Percentiles rank a stretch among this genome's conserved stretches.
Evolutionary conservation across 1,140 invertebrate species (phyloP).

Genomic region (Microplitis demolitor): DNA sequence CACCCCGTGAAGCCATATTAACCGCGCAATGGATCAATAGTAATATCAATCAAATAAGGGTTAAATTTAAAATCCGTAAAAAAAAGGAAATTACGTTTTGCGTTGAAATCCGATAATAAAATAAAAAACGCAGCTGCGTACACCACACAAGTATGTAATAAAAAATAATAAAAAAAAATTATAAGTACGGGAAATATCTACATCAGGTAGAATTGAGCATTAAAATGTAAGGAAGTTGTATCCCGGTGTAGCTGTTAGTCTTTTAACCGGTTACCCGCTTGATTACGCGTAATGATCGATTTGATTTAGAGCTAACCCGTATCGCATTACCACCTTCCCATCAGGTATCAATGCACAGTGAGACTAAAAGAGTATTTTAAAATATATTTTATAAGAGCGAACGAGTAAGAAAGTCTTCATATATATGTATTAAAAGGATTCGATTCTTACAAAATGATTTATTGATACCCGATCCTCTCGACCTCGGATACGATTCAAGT

Average conservation of each 20-base stretch:
- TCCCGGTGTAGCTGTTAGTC: conserved; percentile 19
- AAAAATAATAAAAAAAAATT: not conserved
- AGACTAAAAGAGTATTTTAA: not conserved
- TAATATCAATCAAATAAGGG: conserved; percentile 46
- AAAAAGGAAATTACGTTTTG: conserved; percentile 44
- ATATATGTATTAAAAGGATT: not conserved
- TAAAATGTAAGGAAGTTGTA: conserved; percentile 21
- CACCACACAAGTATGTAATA: not conserved
- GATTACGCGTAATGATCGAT: conserved; percentile 57
- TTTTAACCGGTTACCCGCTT: conserved; percentile 49
- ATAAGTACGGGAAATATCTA: not conserved
- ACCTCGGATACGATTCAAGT: conserved; percentile 17
- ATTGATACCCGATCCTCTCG: conserved; percentile 22
- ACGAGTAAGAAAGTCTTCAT: not conserved
- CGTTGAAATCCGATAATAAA: conserved; percentile 39
- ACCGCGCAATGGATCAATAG: conserved; percentile 43
- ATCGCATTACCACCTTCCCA: conserved; percentile 44
- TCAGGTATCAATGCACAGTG: conserved; percentile 20
- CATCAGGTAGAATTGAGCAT: conserved; percentile 24
- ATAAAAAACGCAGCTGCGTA: conserved; percentile 11
- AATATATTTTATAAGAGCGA: not conserved
- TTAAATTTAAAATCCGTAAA: conserved; percentile 47
- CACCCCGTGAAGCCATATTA: conserved; percentile 31
- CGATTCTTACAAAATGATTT: conserved; percentile 18
- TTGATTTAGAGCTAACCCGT: conserved; percentile 47